A percentile compares a stretch with the other conserved stretches of the same genome.
Conservation (phyloP, 92 coral and sea anemone genomes). For the Nematostella vectensis region DNA sequence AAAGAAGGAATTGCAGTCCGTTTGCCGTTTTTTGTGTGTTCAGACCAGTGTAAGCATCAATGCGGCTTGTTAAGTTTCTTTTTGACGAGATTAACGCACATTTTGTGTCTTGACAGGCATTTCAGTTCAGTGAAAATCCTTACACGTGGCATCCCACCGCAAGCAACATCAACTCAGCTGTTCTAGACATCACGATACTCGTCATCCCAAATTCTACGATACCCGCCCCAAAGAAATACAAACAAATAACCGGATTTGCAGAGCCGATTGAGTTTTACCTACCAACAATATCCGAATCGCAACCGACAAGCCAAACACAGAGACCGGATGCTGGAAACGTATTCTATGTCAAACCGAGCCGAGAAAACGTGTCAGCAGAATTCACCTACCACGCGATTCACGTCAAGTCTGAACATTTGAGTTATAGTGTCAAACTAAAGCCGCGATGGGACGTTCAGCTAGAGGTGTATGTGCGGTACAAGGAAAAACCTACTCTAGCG, state of each 20-base stretch:
- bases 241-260: slow-evolving; percentile 16
- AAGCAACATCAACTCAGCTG: slow-evolving; percentile 18
- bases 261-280: slow-evolving; percentile 39
- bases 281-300: slow-evolving; percentile 8
- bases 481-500: slow-evolving; percentile 24
- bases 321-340: neutral
- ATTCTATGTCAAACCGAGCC: neutral
- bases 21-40: no score
- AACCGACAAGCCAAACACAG: neutral
- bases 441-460: slow-evolving; percentile 15
- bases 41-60: no score
- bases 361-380: neutral
- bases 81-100: no score
- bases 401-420: slow-evolving; percentile 18
- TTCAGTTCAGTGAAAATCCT: slow-evolving; percentile 46
- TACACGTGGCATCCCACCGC: slow-evolving; percentile 66
- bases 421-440: slow-evolving; percentile 8
- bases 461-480: slow-evolving; percentile 27
- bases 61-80: no score
- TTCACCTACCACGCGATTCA: slow-evolving; percentile 30
- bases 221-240: no score
- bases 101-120: no score
- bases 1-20: no score
- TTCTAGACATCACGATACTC: slow-evolving; percentile 25
- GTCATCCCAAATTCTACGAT: neutral